Evolutionary conservation across 2,888 invertebrate genomes (phyloP).

Genomic region (Smittia aterrima): DNA sequence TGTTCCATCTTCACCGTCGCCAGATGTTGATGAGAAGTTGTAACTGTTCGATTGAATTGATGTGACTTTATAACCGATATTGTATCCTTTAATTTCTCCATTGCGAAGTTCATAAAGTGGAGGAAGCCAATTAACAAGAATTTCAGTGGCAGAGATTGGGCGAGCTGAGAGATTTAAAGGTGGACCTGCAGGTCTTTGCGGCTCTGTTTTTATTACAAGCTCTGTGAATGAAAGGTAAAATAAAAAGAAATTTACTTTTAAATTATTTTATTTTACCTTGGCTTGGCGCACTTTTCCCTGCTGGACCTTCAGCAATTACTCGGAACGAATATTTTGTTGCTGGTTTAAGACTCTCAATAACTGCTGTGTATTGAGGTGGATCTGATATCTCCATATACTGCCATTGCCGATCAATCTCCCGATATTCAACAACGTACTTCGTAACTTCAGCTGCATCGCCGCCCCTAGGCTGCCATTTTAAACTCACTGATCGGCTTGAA

Average conservation of each 20-base stretch:
- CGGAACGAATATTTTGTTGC: constrained; percentile 69
- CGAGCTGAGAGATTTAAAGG: constrained; percentile 66
- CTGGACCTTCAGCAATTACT: constrained; percentile 71
- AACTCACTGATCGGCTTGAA: constrained; percentile 67
- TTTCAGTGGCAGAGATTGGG: constrained; percentile 70
- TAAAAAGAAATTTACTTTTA: background rate
- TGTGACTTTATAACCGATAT: constrained; percentile 58
- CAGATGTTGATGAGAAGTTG: constrained; percentile 67
- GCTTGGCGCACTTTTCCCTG: constrained; percentile 67
- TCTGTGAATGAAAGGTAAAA: constrained; percentile 49
- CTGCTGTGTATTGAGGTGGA: constrained; percentile 62
- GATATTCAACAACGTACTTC: constrained; percentile 68
- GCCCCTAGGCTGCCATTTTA: constrained; percentile 72
- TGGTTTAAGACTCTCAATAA: constrained; percentile 68
- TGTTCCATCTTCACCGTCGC: constrained; percentile 67
- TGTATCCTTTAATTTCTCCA: constrained; percentile 74
- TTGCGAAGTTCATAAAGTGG: constrained; percentile 68
- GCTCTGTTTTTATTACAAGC: constrained; percentile 64
- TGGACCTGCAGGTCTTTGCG: constrained; percentile 69
- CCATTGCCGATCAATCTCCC: constrained; percentile 64
- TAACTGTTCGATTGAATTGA: constrained; percentile 56
- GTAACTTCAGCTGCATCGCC: constrained; percentile 69
- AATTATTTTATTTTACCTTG: constrained; percentile 46
- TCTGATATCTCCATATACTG: constrained; percentile 65
- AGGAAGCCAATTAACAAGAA: constrained; percentile 72